Percentiles rank a stretch among this genome's conserved stretches.
These are phyloP conservation scores for Archips xylosteana DNA, from an alignment of 2,888 invertebrate genomes.

Conservation along the genomic window DNA sequence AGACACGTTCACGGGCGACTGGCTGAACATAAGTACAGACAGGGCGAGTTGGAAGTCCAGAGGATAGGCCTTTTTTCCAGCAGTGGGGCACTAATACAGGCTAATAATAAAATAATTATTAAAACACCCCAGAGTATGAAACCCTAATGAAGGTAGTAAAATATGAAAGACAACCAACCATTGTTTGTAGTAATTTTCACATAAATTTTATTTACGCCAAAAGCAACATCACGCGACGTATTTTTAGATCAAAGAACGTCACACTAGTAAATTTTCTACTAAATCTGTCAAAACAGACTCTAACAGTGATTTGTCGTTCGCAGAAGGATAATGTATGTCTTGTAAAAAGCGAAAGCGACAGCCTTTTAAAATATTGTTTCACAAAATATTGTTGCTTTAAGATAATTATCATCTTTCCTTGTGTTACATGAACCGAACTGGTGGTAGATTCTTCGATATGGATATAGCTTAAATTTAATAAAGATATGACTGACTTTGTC, in stretches of 20 bases:
- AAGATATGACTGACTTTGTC: too few relatives aligned
- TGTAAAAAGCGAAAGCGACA: conserved; percentile 52
- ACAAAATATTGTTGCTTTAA: conserved; percentile 28
- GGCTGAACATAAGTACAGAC: too few relatives aligned
- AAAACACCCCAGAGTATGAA: too few relatives aligned
- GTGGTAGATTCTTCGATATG: too few relatives aligned
- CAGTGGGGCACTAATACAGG: too few relatives aligned
- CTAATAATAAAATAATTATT: too few relatives aligned
- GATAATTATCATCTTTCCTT: background rate
- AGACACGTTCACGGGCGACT: too few relatives aligned
- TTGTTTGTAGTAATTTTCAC: background rate
- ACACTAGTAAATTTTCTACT: conserved; percentile 19
- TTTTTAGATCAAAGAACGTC: background rate
- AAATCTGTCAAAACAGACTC: conserved; percentile 29
- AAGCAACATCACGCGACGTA: background rate
- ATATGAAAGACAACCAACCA: too few relatives aligned
- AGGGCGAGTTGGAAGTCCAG: too few relatives aligned
- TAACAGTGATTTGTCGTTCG: conserved; percentile 61
- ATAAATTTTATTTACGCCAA: background rate
- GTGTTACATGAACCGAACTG: background rate
- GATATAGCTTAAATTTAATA: too few relatives aligned
- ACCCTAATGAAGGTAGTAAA: too few relatives aligned
- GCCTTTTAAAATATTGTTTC: conserved; percentile 46
- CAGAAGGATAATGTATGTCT: conserved; percentile 56
- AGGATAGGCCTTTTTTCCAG: too few relatives aligned